Percentiles rank a stretch among this genome's conserved stretches.
Conservation (phyloP, 2,888 invertebrate genomes). For the Caenorhabditis sp. region DNA sequence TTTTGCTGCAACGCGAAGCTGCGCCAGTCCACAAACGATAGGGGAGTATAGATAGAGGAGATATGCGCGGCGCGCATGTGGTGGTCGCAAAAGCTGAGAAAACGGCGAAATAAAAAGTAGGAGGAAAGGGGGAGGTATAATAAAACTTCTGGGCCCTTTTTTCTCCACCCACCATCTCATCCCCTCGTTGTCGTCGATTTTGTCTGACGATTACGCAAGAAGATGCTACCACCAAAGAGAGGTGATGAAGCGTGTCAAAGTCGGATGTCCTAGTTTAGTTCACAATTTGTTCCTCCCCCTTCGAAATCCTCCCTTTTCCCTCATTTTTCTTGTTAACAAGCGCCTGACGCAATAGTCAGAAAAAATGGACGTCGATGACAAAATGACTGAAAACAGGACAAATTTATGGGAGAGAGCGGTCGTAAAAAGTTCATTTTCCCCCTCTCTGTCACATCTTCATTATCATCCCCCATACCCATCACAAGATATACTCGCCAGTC, state of each 20-base stretch:
- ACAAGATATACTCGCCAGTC: slow-evolving; percentile 29
- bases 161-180: background rate
- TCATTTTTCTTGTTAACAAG: slow-evolving; percentile 20
- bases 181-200: slow-evolving; percentile 31
- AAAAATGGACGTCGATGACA: slow-evolving; percentile 33
- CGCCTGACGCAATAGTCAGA: slow-evolving; percentile 38
- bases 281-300: slow-evolving; percentile 25
- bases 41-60: slow-evolving; percentile 52
- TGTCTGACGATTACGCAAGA: slow-evolving; percentile 51
- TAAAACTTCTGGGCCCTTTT: slow-evolving; percentile 49
- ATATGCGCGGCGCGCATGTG: slow-evolving; percentile 53
- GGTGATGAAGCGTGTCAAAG: slow-evolving; percentile 63
- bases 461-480: slow-evolving; percentile 44
- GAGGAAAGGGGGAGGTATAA: slow-evolving; percentile 45
- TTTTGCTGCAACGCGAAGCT: slow-evolving; percentile 41
- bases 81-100: slow-evolving; percentile 49
- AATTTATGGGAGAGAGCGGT: slow-evolving; percentile 53
- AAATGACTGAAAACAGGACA: slow-evolving; percentile 53
- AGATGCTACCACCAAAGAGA: slow-evolving; percentile 41
- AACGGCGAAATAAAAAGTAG: slow-evolving; percentile 38
- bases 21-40: slow-evolving; percentile 56
- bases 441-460: slow-evolving; percentile 50
- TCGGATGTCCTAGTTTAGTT: slow-evolving; percentile 52
- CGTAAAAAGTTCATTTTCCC: slow-evolving; percentile 62
- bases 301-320: slow-evolving; percentile 4